Evolutionary conservation across 2,888 invertebrate genomes (phyloP).

Genomic region (Steinernema carpocapsae): DNA sequence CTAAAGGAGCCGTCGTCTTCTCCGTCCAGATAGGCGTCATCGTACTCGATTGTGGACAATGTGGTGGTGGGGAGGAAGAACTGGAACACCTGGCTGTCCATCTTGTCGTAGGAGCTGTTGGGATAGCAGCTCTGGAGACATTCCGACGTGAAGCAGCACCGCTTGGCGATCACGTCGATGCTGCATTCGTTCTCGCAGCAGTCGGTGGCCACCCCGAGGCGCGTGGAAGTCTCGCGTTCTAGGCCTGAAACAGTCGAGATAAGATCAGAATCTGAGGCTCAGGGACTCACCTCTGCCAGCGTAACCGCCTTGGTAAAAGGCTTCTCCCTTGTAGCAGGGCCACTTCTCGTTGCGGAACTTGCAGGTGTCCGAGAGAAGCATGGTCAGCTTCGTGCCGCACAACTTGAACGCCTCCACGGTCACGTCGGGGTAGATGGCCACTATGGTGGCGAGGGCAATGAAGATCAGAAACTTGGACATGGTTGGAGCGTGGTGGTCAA

Average conservation of each 20-base stretch:
- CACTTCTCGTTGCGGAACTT: constrained; percentile 16
- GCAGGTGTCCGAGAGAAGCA: not conserved
- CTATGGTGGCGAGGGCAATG: not conserved
- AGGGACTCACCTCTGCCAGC: not conserved
- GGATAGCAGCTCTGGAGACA: constrained; percentile 26
- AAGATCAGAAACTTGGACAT: constrained; percentile 8
- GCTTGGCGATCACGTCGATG: not conserved
- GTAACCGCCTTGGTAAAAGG: constrained; percentile 17
- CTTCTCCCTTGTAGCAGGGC: constrained; percentile 29
- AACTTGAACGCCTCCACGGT: not conserved
- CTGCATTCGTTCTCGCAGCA: constrained; percentile 18
- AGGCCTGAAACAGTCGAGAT: not conserved
- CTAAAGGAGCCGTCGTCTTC: constrained; percentile 8
- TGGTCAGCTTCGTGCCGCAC: constrained; percentile 14
- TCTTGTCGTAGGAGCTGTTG: not conserved
- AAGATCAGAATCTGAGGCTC: too few species aligned
- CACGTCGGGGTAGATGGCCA: not conserved
- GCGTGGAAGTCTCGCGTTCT: constrained; percentile 4
- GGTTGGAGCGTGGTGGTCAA: not conserved
- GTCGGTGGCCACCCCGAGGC: not conserved
- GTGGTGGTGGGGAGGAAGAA: not conserved
- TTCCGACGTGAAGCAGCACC: constrained; percentile 17
- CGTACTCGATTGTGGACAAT: not conserved
- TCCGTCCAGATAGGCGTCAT: constrained; percentile 14
- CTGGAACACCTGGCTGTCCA: constrained; percentile 7